Conservation (phyloP, 1,140 invertebrate species). For the Pentalonia nigronervosa region DNA sequence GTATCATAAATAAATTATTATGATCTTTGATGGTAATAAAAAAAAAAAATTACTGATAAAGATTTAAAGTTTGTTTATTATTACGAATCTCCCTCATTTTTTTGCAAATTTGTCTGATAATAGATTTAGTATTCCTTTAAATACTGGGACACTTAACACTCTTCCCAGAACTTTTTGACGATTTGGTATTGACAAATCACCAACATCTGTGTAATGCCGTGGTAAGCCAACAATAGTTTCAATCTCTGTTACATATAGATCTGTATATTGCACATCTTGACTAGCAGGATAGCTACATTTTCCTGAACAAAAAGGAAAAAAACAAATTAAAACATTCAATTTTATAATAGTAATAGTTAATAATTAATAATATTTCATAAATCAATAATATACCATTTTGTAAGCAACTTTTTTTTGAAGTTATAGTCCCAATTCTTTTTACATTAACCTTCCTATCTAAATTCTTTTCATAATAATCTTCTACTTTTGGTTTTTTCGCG, state of each 20-base stretch:
- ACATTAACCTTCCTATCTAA: background rate
- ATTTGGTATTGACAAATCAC: background rate
- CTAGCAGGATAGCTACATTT: background rate
- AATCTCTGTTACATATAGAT: slow-evolving; percentile 27
- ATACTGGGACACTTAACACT: slow-evolving; percentile 30
- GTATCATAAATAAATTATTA: too few relatives aligned
- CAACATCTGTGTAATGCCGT: slow-evolving; percentile 22
- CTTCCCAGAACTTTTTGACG: slow-evolving; percentile 33
- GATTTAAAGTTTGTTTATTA: too few relatives aligned
- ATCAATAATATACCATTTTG: slow-evolving; percentile 1
- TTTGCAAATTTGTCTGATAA: background rate
- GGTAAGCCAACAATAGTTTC: slow-evolving; percentile 41
- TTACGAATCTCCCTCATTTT: too few relatives aligned
- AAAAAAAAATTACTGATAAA: too few relatives aligned
- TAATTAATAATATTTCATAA: background rate
- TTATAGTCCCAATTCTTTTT: slow-evolving; percentile 14
- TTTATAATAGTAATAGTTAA: background rate
- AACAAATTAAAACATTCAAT: background rate
- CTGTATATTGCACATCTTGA: background rate
- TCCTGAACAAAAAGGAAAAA: background rate
- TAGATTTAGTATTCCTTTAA: background rate
- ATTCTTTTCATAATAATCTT: slow-evolving; percentile 28
- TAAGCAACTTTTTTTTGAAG: slow-evolving; percentile 45
- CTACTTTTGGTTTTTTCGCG: background rate
- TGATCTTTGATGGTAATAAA: too few relatives aligned